phyloP scores from a whole-genome alignment of 2,888 invertebrate genomes.

The Tetheella fluctuosa region DNA sequence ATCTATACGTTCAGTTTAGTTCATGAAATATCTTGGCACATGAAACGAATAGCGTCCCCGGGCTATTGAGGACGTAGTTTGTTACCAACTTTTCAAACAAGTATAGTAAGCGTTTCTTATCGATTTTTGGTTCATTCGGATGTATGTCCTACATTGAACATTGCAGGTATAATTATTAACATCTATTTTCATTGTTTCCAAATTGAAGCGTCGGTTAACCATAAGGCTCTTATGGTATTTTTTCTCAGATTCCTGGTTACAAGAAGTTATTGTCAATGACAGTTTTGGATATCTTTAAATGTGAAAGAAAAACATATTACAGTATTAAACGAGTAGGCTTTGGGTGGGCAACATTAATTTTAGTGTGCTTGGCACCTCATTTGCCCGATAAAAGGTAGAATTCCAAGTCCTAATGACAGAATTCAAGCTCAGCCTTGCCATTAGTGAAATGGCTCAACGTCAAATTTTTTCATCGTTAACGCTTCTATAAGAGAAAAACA shows the following conservation, averaged over 20 bases:
- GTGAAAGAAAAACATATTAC: neutral
- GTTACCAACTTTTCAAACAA: slow-evolving; percentile 34
- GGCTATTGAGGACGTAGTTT: slow-evolving; percentile 34
- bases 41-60: slow-evolving; percentile 13
- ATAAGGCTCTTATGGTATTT: too few relatives aligned
- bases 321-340: neutral
- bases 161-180: neutral
- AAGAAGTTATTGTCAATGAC: too few relatives aligned
- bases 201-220: neutral
- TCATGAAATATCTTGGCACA: slow-evolving; percentile 33
- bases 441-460: slow-evolving; percentile 52
- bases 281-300: neutral
- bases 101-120: slow-evolving; percentile 4
- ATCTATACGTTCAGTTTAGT: slow-evolving; percentile 25
- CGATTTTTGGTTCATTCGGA: slow-evolving; percentile 18
- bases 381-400: slow-evolving; percentile 52
- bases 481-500: slow-evolving; percentile 38
- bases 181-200: neutral
- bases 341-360: slow-evolving; percentile 1
- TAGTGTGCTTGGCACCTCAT: slow-evolving; percentile 28
- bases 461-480: slow-evolving; percentile 51
- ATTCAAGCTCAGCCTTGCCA: slow-evolving; percentile 52
- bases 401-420: slow-evolving; percentile 55
- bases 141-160: neutral
- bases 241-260: too few relatives aligned